Evolutionary conservation across 2,888 invertebrate species (phyloP), one percentile per base, ranked within the genome.

Genomic region (Stenodema calcarata): DNA sequence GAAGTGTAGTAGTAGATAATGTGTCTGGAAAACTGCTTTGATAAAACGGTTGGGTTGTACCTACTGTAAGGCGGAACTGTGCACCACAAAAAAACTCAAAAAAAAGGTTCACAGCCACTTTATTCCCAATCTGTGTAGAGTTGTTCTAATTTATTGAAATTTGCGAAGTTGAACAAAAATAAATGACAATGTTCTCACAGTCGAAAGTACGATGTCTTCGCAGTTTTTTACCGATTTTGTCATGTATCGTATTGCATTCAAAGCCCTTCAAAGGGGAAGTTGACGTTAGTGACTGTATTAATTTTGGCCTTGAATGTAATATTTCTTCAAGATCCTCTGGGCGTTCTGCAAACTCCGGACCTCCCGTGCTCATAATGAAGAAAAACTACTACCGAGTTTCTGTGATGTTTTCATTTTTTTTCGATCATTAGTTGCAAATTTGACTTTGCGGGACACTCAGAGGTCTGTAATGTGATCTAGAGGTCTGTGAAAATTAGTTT

Each of bases 401-500:
- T 62, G 62, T 62, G 62, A 62, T 62, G 62, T 23, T 35, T n/a
- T 4, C 50, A 1, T 44, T 44, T n/a, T 18, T 23, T 62, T 62
- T 62, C 18, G 23, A 54, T 54, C 54, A 54, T 54, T 54, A 16
- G 16, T 54, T 54, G n/a, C 54, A 54, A 35, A 62, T 62, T 18
- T 23, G 50, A 18, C 23, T 35, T 35, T 35, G 23, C 62, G 12
- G 23, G 62, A 23, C 62, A 23, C 62, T 18, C 23, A 27, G 23
- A 54, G 54, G 54, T 18, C 54, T 18, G 54, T 18, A 9, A 9
- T 54, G 16, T 54, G 62, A 23, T 62, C 18, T n/a, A n/a, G n/a
- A n/a, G n/a, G n/a, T n/a, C n/a, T n/a, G n/a, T n/a, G n/a, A 47
- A 62, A 62, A 62, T 62, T 62, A 62, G 62, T 62, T 62, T 62